Base-by-base conservation (phyloP, 2,888 invertebrate species). In the Endomychus coccineus region DNA sequence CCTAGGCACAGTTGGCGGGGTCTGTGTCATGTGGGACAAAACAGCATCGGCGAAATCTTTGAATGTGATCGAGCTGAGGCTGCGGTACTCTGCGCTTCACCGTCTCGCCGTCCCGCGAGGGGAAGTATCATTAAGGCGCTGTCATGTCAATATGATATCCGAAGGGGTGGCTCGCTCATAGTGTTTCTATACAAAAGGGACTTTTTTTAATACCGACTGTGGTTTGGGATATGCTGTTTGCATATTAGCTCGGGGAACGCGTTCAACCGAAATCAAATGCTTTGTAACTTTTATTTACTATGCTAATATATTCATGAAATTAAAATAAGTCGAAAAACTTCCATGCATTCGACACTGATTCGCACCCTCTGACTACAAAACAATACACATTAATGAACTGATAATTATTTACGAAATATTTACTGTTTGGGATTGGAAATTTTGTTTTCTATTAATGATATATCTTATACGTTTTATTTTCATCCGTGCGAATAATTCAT, bases 121-220 rank as follows among this genome's bases (percentile, higher is more conserved):
- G 62, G 62, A 64, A 64, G 61, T 61, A 61, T 66, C 66, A 67
- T 67, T 67, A 66, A 64, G 66, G 63, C 59, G 60, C 66, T 66
- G 67, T 67, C 67, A 66, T 66, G 66, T 66, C 66, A 65, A 66
- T 65, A 64, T 64, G 64, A 66, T 64, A 61, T 60, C 56, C 61
- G 65, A 62, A 60, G 62, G 61, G 64, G 63, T 61, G 62, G 63
- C 55, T 58, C 55, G 51, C 53, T 56, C 56, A 53, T 52, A 56
- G 55, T 52, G 54, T 58, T 56, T 54, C 59, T 54, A 55, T 58
- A 63, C 64, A 62, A 63, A 60, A 63, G 64, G 61, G 61, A 63
- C 55, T 60, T 61, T 61, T 59, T 51, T 61, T 61, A 58, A 58
- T 59, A 54, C 55, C 55, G 51, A 55, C 56, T 62, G 62, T 57